Percentiles rank a stretch among this genome's conserved stretches.
These are phyloP conservation scores for Oryzias sinensis DNA, from an alignment of 2,797 vertebrate genomes.

Conservation along the genomic window DNA sequence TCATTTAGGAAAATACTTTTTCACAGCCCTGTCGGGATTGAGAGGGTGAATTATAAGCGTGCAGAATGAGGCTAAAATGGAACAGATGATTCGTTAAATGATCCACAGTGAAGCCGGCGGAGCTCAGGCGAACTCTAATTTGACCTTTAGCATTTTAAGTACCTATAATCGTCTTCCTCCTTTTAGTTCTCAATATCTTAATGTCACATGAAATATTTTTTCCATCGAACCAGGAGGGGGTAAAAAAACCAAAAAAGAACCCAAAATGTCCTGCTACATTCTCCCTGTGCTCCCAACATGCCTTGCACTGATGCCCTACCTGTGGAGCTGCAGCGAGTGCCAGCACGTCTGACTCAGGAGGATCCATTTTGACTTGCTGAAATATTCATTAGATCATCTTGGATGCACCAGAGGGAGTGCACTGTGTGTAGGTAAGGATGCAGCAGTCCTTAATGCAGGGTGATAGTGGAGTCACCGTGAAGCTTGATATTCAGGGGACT, in stretches of 20 bases:
- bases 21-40: no score
- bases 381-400: constrained; percentile 75
- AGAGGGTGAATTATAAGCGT: no score
- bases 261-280: constrained; percentile 34
- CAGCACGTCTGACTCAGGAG: constrained; percentile 59
- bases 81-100: no score
- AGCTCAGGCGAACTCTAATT: no score
- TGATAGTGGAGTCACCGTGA: constrained; percentile 33
- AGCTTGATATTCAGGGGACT: neutral
- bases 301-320: constrained; percentile 55
- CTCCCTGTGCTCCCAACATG: constrained; percentile 27
- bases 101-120: no score
- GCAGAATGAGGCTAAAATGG: no score
- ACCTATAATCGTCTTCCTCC: no score
- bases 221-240: neutral
- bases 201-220: no score
- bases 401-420: constrained; percentile 47
- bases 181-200: no score
- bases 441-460: constrained; percentile 33
- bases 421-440: constrained; percentile 54
- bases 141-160: no score
- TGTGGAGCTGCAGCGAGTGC: constrained; percentile 52
- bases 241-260: constrained; percentile 16
- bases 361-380: constrained; percentile 72
- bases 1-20: no score